phyloP scores from a whole-genome alignment of 2,113 vertebrate genomes.

The Miniopterus natalensis region DNA sequence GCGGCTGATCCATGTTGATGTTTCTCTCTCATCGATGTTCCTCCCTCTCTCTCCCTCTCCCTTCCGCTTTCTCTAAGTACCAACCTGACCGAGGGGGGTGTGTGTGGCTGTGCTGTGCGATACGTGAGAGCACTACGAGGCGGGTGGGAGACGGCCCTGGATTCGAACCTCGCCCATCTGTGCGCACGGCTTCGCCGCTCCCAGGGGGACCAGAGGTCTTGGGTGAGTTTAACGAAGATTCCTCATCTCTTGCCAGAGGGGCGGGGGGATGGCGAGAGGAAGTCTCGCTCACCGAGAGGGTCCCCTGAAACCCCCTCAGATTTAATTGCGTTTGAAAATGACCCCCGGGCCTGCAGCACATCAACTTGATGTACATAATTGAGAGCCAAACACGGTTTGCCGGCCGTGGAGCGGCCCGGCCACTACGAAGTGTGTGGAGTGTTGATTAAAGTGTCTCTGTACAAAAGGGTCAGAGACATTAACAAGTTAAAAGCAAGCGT shows the following conservation, averaged over 20 bases:
- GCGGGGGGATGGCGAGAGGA: constrained; percentile 1
- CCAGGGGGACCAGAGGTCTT: neutral
- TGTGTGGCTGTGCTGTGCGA: neutral
- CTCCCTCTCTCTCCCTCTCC: too few species aligned
- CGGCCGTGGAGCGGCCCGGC: constrained; percentile 92
- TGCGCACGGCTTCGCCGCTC: neutral
- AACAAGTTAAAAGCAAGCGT: constrained; percentile 93
- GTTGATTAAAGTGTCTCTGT: constrained; percentile 96
- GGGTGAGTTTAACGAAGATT: constrained; percentile 71
- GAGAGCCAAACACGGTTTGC: constrained; percentile 94
- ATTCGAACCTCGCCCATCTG: neutral
- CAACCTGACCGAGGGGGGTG: too few species aligned
- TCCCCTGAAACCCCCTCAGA: constrained; percentile 78
- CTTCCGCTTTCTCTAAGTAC: too few species aligned
- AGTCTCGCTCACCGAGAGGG: constrained; percentile 71
- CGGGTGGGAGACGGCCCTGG: neutral
- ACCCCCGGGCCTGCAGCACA: constrained; percentile 90
- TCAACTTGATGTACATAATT: constrained; percentile 93
- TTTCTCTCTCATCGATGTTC: too few species aligned
- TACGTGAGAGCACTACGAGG: too few species aligned
- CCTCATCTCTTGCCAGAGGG: constrained; percentile 47
- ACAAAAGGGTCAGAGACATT: constrained; percentile 95
- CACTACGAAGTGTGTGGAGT: constrained; percentile 91
- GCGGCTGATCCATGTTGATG: too few species aligned
- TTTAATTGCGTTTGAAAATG: constrained; percentile 83